These are phyloP conservation scores for Toxotes chatareus DNA, from an alignment of 2,113 vertebrate genomes.

Conservation along the genomic window DNA sequence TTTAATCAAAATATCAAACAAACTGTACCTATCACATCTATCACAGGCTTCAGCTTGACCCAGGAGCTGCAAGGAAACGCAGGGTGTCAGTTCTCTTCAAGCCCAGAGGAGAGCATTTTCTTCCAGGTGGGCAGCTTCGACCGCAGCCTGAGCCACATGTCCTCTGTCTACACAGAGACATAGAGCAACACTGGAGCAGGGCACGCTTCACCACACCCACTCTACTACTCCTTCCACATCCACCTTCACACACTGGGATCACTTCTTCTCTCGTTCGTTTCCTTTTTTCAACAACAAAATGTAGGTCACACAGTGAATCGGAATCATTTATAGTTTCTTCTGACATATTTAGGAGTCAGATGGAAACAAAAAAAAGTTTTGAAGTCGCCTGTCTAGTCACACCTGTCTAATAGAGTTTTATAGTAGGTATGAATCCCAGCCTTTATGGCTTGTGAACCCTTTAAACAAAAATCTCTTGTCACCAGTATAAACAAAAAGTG, in stretches of 20 bases:
- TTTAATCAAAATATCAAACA: background rate
- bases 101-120: constrained; percentile 91
- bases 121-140: constrained; percentile 94
- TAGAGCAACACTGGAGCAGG: constrained; percentile 73
- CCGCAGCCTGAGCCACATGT: constrained; percentile 94
- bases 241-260: constrained; percentile 12
- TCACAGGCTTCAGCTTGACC: constrained; percentile 89
- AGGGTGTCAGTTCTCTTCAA: constrained; percentile 86
- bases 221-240: constrained; percentile 2
- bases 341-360: background rate
- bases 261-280: background rate
- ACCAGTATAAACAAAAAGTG: background rate
- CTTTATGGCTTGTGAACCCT: background rate
- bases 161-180: constrained; percentile 95
- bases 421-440: background rate
- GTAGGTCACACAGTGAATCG: background rate
- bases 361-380: background rate
- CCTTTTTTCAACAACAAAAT: background rate
- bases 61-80: constrained; percentile 86
- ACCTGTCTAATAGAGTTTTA: background rate
- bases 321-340: background rate
- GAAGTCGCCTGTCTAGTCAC: background rate
- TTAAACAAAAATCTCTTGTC: background rate
- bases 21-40: constrained; percentile 6
- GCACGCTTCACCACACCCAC: constrained; percentile 38